These are phyloP conservation scores for Amphiprion ocellaris DNA, from an alignment of 2,113 vertebrate species.

Conservation along the genomic window DNA sequence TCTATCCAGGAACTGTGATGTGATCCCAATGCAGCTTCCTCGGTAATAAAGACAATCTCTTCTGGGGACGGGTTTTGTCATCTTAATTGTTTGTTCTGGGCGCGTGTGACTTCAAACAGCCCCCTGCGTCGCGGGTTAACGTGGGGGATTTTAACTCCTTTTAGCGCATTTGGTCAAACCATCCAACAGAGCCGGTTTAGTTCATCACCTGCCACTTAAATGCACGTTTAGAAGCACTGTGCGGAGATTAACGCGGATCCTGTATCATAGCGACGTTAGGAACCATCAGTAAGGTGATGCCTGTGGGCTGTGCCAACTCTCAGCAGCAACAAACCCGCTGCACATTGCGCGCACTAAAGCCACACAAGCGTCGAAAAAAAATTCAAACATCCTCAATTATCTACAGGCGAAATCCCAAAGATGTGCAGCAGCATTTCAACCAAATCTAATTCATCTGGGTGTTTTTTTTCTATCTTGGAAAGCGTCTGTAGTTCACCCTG, in stretches of 20 bases:
- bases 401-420: constrained; percentile 35
- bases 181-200: constrained; percentile 50
- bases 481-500: constrained; percentile 57
- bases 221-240: constrained; percentile 18
- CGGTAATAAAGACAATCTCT: constrained; percentile 70
- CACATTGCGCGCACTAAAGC: constrained; percentile 46
- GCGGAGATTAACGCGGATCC: neutral
- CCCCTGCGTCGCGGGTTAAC: constrained; percentile 40
- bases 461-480: constrained; percentile 40
- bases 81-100: constrained; percentile 73
- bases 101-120: constrained; percentile 64
- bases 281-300: constrained; percentile 45
- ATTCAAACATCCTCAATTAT: constrained; percentile 31
- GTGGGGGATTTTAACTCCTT: constrained; percentile 41
- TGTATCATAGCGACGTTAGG: constrained; percentile 14
- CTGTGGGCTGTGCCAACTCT: constrained; percentile 54
- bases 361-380: constrained; percentile 25
- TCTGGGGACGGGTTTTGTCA: constrained; percentile 71
- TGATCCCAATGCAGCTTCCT: constrained; percentile 69
- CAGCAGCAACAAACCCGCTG: constrained; percentile 29
- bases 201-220: constrained; percentile 17
- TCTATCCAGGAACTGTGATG: constrained; percentile 67
- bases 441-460: constrained; percentile 22
- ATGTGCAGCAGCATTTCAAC: constrained; percentile 19
- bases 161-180: constrained; percentile 23